Evolutionary conservation across 2,113 vertebrate genomes (phyloP).

Genomic region (Galeopterus variegatus): DNA sequence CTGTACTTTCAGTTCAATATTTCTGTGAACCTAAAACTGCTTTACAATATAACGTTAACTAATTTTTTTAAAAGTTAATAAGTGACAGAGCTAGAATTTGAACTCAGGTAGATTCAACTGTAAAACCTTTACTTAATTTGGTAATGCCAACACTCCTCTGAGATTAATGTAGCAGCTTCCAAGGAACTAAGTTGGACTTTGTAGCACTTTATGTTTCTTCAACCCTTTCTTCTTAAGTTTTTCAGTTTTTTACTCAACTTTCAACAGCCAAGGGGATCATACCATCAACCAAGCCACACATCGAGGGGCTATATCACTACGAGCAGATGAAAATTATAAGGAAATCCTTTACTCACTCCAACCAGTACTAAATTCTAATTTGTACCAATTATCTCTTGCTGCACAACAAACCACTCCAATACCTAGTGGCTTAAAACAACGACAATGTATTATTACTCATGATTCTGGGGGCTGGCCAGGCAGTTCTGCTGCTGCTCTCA

Average conservation of each 20-base stretch:
- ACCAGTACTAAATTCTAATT: background rate
- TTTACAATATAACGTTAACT: background rate
- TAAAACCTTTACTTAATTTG: constrained; percentile 18
- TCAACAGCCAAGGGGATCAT: background rate
- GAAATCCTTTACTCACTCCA: background rate
- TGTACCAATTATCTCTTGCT: background rate
- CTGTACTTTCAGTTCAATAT: background rate
- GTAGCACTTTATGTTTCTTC: background rate
- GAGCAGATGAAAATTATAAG: background rate
- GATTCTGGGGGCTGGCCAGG: background rate
- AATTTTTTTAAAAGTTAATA: background rate
- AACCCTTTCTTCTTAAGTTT: background rate
- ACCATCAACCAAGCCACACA: background rate
- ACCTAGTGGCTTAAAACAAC: background rate
- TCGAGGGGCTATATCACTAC: background rate
- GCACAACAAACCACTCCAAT: background rate
- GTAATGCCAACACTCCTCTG: background rate
- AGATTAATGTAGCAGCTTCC: background rate
- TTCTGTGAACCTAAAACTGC: background rate
- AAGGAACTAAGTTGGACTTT: background rate
- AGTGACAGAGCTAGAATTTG: background rate
- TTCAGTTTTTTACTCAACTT: background rate
- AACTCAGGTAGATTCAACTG: background rate
- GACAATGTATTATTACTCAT: background rate
- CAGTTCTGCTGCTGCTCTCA: background rate